Base-by-base conservation (phyloP, 2,797 vertebrate genomes). In the Sphaeramia orbicularis region DNA sequence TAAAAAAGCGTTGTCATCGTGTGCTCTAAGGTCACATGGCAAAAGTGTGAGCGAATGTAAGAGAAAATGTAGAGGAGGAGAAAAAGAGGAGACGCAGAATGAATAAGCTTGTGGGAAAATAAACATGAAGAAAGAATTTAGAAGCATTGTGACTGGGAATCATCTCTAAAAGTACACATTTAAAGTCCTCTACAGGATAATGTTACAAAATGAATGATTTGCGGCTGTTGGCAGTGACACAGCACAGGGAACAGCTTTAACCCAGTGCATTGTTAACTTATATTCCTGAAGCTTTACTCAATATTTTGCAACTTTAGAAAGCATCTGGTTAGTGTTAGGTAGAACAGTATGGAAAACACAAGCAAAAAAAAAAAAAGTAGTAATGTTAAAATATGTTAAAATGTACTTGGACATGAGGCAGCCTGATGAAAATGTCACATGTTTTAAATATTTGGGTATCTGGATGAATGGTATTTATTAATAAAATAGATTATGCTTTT, bases 161-260 rank as follows among this genome's bases (percentile, higher is more conserved):
- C 38, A 37, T 30, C 24, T 27, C 21, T n/a, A 37, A 55, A 65
- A 59, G 15, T 67, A 51, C 1, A 40, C 38, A n/a, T 14, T 50
- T 32, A 60, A 2, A 10, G 18, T 65, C 45, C 49, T 57, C 11
- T 0, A 14, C 50, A 24, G 35, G 12, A 13, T 36, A 14, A 14
- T 38, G 48, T 71, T 76, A 79, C 49, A 73, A 60, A 54, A 57
- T 21, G 47, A 75, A 65, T 51, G 32, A 6, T 64, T 55, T 49
- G 53, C 15, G 10, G 24, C 59, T 60, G 19, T 14, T 49, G 59
- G 44, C 41, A 24, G 0, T 30, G 38, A 41, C 13, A 11, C 15
- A 15, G 30, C 47, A 61, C 36, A 42, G 41, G 16, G 24, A 15
- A n/a, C 38, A 41, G 18, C 18, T 32, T 16, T 37, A 27, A 27